Conservation (phyloP, 2,888 invertebrate genomes). For the Ophonus ardosiacus region DNA sequence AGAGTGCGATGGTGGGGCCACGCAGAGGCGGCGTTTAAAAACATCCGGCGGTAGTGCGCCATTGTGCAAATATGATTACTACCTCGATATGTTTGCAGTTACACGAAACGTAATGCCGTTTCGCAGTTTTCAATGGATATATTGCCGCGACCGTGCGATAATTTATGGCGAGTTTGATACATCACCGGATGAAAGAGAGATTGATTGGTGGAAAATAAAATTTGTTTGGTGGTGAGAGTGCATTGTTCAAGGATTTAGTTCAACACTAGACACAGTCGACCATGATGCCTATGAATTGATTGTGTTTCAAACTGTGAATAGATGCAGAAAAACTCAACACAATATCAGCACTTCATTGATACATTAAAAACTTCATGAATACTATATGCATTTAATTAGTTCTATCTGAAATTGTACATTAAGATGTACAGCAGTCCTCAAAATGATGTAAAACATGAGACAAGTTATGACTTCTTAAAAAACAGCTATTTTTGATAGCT, state of each 20-base stretch:
- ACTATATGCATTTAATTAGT: no score
- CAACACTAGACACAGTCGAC: neutral
- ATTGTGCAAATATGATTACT: conserved; percentile 46
- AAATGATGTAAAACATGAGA: no score
- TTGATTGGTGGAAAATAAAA: conserved; percentile 50
- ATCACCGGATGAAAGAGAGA: conserved; percentile 33
- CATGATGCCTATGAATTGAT: neutral
- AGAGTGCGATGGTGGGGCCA: conserved; percentile 22
- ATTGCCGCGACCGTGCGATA: conserved; percentile 13
- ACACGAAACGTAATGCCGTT: conserved; percentile 38
- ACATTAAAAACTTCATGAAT: no score
- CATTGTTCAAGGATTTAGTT: conserved; percentile 12
- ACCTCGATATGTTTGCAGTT: conserved; percentile 38
- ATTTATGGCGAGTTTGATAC: conserved; percentile 45
- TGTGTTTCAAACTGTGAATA: neutral
- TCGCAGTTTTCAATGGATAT: conserved; percentile 25
- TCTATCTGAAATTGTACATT: no score
- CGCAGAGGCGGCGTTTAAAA: conserved; percentile 34
- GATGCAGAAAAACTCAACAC: neutral
- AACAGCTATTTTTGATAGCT: no score
- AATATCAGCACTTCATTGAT: no score
- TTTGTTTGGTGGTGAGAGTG: conserved; percentile 30
- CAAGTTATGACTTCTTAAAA: no score
- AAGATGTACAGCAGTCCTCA: no score
- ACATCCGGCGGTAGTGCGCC: conserved; percentile 44